These are phyloP conservation scores for Clamator glandarius DNA, from an alignment of 2,797 vertebrate genomes.

Conservation along the genomic window DNA sequence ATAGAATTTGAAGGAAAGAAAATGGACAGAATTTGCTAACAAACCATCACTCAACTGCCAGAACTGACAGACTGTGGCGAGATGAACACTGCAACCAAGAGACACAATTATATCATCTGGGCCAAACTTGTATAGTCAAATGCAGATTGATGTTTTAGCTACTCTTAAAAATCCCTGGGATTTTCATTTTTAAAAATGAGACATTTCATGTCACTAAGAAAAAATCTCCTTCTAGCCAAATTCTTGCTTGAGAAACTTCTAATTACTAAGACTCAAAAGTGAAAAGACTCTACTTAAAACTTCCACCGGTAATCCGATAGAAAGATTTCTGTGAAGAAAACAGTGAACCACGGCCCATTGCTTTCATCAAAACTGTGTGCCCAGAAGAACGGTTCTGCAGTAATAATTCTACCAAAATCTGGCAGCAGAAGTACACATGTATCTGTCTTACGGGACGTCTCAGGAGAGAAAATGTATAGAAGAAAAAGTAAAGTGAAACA, in stretches of 20 bases:
- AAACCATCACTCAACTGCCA: neutral
- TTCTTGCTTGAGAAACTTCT: neutral
- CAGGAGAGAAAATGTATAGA: neutral
- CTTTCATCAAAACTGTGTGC: neutral
- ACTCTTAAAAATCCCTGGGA: neutral
- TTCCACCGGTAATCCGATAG: neutral
- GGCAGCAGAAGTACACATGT: neutral
- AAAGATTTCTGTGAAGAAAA: neutral
- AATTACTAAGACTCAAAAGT: neutral
- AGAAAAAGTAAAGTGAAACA: neutral
- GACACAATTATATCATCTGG: neutral
- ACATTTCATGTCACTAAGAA: neutral
- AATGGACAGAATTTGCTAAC: neutral
- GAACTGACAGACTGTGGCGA: neutral
- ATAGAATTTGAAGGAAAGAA: neutral
- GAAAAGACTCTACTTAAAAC: neutral
- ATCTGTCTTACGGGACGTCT: neutral
- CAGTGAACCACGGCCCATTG: neutral
- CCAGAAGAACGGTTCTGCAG: neutral
- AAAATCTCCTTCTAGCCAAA: neutral
- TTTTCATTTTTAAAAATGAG: neutral
- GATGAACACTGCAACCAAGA: neutral
- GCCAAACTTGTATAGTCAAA: neutral
- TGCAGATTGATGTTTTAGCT: neutral
- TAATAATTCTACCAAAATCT: neutral